Evolutionary conservation across 2,113 vertebrate genomes (phyloP).

Genomic region (Arvicanthis niloticus): DNA sequence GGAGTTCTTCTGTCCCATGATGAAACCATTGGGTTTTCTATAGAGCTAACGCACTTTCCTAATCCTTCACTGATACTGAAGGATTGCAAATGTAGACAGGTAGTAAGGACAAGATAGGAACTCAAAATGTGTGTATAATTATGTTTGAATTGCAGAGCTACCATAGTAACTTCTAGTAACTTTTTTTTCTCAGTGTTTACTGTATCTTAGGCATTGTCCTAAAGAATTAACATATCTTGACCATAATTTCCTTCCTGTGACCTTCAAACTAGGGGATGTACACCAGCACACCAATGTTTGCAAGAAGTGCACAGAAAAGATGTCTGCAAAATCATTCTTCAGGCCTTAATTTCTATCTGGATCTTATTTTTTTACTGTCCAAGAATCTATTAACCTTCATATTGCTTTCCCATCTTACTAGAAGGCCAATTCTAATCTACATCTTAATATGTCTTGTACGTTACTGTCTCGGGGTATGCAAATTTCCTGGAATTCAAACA

Average conservation of each 20-base stretch:
- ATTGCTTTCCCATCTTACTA: neutral
- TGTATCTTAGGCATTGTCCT: neutral
- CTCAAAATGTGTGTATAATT: neutral
- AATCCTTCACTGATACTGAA: slow-evolving; percentile 18
- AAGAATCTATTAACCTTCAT: slow-evolving; percentile 15
- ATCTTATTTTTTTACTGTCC: slow-evolving; percentile 19
- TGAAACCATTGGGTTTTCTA: slow-evolving; percentile 46
- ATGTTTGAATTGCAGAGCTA: neutral
- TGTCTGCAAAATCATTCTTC: slow-evolving; percentile 31
- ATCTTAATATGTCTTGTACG: neutral
- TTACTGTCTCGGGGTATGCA: neutral
- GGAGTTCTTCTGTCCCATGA: slow-evolving; percentile 28
- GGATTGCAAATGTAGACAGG: neutral
- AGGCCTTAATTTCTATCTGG: slow-evolving; percentile 28
- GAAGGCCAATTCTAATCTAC: neutral
- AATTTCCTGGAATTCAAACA: neutral
- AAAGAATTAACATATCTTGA: slow-evolving; percentile 1
- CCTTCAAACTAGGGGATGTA: neutral
- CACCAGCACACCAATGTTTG: neutral
- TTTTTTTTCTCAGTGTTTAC: slow-evolving; percentile 16
- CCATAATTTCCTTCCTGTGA: neutral
- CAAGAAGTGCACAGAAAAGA: neutral
- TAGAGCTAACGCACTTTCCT: slow-evolving; percentile 26
- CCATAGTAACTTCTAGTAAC: neutral
- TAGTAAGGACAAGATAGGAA: neutral